These are phyloP conservation scores for Diphyllodes magnificus DNA, from an alignment of 2,113 vertebrate species.

Conservation along the genomic window DNA sequence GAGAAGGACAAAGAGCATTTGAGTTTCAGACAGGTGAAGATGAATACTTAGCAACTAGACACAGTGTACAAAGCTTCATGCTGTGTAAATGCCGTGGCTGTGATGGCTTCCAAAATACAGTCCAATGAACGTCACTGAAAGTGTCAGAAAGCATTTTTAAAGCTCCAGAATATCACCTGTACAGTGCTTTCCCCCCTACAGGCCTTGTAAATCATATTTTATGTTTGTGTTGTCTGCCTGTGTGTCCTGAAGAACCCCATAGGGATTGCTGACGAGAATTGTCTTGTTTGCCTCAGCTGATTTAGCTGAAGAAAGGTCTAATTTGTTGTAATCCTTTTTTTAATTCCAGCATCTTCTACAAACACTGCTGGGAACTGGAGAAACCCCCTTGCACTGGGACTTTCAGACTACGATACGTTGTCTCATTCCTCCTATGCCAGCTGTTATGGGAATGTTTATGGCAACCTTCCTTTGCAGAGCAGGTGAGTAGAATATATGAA, in stretches of 20 bases:
- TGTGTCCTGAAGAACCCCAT: not conserved
- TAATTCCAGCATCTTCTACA: conserved; percentile 77
- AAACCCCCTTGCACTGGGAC: conserved; percentile 72
- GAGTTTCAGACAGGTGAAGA: not conserved
- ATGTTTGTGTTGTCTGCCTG: not conserved
- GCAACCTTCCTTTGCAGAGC: conserved; percentile 80
- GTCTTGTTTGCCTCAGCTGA: not conserved
- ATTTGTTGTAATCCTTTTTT: not conserved
- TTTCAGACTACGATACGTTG: conserved; percentile 74
- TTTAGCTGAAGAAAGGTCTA: not conserved
- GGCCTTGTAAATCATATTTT: not conserved
- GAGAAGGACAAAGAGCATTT: not conserved
- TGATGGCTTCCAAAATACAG: not conserved
- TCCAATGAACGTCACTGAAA: too few relatives aligned
- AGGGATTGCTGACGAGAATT: not conserved
- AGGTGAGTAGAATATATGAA: conserved; percentile 74
- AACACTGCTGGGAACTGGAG: conserved; percentile 82
- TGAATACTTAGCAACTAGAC: not conserved
- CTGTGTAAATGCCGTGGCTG: accelerated
- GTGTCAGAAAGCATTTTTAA: not conserved
- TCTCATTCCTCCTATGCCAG: conserved; percentile 78
- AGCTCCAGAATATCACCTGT: not conserved
- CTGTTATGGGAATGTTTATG: conserved; percentile 76
- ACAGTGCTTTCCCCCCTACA: not conserved
- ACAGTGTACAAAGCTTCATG: not conserved